phyloP scores from a whole-genome alignment of 2,797 vertebrate species.

The Apogon talboti region DNA sequence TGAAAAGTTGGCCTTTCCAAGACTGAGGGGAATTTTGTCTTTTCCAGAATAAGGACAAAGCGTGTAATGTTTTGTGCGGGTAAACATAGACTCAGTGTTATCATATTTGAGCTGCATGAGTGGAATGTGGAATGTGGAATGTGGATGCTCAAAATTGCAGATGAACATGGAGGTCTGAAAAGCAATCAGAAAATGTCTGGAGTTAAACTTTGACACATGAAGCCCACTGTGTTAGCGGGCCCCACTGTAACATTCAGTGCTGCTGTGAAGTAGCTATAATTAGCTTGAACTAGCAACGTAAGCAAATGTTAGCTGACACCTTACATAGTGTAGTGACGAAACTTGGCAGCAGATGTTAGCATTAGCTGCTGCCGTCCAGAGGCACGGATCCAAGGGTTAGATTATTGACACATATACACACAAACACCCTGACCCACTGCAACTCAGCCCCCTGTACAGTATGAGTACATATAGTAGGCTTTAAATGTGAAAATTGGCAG shows the following conservation, averaged over 20 bases:
- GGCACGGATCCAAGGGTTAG: constrained; percentile 52
- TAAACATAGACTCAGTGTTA: no score
- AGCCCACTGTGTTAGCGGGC: constrained; percentile 15
- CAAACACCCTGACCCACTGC: constrained; percentile 47
- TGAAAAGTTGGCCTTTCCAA: no score
- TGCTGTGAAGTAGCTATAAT: constrained; percentile 73
- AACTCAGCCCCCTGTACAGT: not conserved
- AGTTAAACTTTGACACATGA: no score
- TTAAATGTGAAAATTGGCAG: constrained; percentile 54
- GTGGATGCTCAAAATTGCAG: no score
- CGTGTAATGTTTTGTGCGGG: no score
- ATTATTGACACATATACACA: constrained; percentile 63
- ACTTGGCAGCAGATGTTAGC: constrained; percentile 57
- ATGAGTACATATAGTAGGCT: constrained; percentile 42
- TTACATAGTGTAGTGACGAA: constrained; percentile 67
- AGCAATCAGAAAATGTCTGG: no score
- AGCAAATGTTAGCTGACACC: constrained; percentile 72
- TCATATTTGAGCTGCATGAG: no score
- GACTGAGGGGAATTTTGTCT: no score
- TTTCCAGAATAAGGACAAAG: no score
- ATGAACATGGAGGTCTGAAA: no score
- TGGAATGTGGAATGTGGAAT: no score
- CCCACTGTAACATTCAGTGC: constrained; percentile 61
- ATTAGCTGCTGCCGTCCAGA: constrained; percentile 46
- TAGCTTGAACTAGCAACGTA: constrained; percentile 56